Conservation (phyloP, 2,113 vertebrate genomes). For the Trichechus manatus region DNA sequence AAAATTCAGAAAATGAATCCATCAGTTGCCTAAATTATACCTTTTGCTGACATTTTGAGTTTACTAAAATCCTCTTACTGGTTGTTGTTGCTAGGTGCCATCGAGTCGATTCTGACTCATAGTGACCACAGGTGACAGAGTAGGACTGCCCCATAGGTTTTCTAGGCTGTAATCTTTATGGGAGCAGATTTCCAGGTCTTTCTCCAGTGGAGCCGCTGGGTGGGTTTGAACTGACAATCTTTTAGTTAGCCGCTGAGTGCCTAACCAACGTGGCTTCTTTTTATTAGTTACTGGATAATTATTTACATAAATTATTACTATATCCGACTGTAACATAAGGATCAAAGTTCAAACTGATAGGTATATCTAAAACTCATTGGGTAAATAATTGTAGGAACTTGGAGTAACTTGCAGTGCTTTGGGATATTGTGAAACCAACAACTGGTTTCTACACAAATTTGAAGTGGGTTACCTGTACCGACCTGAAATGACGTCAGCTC, state of each 20-base stretch:
- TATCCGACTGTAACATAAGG: not conserved
- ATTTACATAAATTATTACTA: slow-evolving; percentile 57
- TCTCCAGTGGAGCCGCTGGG: too few relatives aligned
- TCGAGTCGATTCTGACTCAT: too few relatives aligned
- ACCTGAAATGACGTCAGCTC: not conserved
- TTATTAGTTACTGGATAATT: slow-evolving; percentile 8
- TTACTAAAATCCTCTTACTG: slow-evolving; percentile 20
- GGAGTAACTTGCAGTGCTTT: not conserved
- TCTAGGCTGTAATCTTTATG: too few relatives aligned
- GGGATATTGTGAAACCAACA: not conserved
- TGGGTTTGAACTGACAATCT: too few relatives aligned
- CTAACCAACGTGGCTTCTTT: not conserved
- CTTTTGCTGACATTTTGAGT: not conserved
- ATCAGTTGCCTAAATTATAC: not conserved
- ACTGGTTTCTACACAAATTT: not conserved
- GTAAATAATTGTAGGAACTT: not conserved
- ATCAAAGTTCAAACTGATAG: slow-evolving; percentile 15
- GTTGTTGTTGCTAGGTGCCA: too few relatives aligned
- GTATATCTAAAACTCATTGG: not conserved
- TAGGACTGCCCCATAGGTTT: too few relatives aligned
- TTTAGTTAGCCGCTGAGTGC: too few relatives aligned
- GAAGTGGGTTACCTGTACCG: not conserved
- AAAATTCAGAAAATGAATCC: not conserved
- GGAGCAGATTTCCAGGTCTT: too few relatives aligned
- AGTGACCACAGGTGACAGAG: too few relatives aligned